These are phyloP conservation scores for Mythimna loreyi DNA, from an alignment of 2,888 invertebrate species.

Conservation along the genomic window DNA sequence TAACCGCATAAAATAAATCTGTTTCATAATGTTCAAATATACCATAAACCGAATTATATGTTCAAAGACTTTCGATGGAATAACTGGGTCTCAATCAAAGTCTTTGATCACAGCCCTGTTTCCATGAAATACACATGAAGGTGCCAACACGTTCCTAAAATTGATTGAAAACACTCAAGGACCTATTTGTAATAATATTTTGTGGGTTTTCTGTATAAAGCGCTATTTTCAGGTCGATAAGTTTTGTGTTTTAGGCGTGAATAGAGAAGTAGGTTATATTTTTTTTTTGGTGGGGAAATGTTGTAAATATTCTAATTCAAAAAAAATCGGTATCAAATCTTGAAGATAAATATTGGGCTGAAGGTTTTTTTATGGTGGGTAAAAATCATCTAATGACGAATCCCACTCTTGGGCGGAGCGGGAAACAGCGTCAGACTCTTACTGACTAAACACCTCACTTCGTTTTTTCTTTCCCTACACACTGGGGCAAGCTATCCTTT, in stretches of 20 bases:
- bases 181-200: conserved; percentile 18
- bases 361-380: too few relatives aligned
- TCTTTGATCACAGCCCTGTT: conserved; percentile 39
- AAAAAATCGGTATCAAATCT: too few relatives aligned
- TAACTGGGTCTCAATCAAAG: conserved; percentile 31
- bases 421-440: too few relatives aligned
- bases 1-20: conserved; percentile 31
- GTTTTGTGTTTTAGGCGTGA: neutral
- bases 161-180: conserved; percentile 26
- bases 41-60: conserved; percentile 20
- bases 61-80: conserved; percentile 45
- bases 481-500: too few relatives aligned
- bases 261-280: neutral
- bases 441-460: too few relatives aligned
- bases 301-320: too few relatives aligned
- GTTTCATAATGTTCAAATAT: conserved; percentile 37
- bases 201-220: neutral
- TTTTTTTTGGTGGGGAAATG: too few relatives aligned
- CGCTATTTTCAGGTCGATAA: neutral
- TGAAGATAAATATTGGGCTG: too few relatives aligned
- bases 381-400: too few relatives aligned
- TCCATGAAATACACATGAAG: conserved; percentile 22
- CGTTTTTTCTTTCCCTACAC: too few relatives aligned
- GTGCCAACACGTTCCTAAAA: conserved; percentile 21
- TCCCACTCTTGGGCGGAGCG: too few relatives aligned